A percentile compares a stretch with the other conserved stretches of the same genome.
phyloP scores from a whole-genome alignment of 2,113 vertebrate species.

The Guaruba guarouba region DNA sequence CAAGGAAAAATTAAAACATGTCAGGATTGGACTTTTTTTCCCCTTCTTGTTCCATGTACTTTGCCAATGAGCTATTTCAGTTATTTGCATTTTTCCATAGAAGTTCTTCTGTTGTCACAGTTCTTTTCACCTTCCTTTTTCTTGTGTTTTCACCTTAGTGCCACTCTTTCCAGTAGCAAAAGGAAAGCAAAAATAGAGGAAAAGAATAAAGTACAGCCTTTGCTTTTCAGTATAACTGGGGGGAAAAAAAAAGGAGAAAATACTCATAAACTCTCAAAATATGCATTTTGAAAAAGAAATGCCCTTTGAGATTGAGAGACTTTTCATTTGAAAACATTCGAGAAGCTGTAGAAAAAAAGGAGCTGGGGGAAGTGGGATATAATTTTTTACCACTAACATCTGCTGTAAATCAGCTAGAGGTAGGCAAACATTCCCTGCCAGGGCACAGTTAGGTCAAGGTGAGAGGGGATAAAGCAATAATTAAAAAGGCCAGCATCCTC shows the following conservation, averaged over 20 bases:
- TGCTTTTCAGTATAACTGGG: neutral
- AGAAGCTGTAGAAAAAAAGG: neutral
- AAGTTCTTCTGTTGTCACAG: neutral
- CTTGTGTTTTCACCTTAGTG: neutral
- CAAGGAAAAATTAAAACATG: constrained; percentile 48
- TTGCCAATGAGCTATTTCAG: constrained; percentile 45
- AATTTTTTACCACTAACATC: constrained; percentile 64
- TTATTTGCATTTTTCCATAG: constrained; percentile 15
- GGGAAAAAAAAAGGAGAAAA: neutral
- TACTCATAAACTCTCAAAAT: neutral
- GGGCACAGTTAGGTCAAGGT: constrained; percentile 59
- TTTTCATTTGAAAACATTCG: constrained; percentile 61
- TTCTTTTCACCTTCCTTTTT: neutral
- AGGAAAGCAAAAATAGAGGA: neutral
- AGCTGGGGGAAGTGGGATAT: constrained; percentile 36
- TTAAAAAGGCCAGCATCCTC: neutral
- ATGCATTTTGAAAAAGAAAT: neutral
- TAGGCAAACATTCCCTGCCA: constrained; percentile 58
- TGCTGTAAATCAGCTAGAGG: constrained; percentile 63
- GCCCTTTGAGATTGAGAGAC: neutral
- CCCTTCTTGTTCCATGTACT: constrained; percentile 6
- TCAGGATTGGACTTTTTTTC: neutral
- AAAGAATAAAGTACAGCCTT: neutral
- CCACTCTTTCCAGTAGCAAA: neutral
- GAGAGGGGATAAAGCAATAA: constrained; percentile 57